Base-by-base conservation (phyloP, 1,140 invertebrate species). In the Drosophila rufa region DNA sequence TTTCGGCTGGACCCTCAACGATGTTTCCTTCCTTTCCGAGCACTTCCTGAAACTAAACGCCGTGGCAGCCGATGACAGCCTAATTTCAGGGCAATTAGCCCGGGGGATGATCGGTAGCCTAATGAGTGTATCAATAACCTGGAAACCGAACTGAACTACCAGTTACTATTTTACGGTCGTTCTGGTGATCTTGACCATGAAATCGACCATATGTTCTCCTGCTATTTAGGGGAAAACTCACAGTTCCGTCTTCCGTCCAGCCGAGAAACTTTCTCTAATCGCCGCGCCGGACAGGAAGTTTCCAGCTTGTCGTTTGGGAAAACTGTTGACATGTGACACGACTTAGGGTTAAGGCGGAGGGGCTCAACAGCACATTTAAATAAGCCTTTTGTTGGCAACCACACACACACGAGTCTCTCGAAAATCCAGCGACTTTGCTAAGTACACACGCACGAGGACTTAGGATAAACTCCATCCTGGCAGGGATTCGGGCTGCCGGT, bases 341-440 rank as follows among this genome's bases (percentile, higher is more conserved):
- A 80, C 78, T 80, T 80, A 80, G 50, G 67, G 53, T 59, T 30
- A 61, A 48, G 30, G 38, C 45, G 27, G 17, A 43, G 38, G 53
- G 56, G 64, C 57, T 67, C 46, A 46, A 71, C 51, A 59, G 51
- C 69, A 60, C 71, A 80, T 80, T 80, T 79, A 68, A 80, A 80
- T 80, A 80, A 79, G 76, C 78, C 76, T 50, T 79, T 79, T 79
- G 67, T 73, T 65, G 55, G 53, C 75, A 70, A 27, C 36, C 46
- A 40, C 40, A 33, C 40, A 68, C 45, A 27, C 47, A 27, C 25
- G 43, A 60, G 75, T 56, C 61, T 79, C 71, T 62, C 43, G 56
- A 66, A 80, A 80, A 80, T 79, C 76, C 78, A 69, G 46, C 78
- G 76, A 80, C 78, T 80, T 79, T 73, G 61, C 76, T 79, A 79